Base-by-base conservation (phyloP, 2,113 vertebrate genomes). In the Pan paniscus region DNA sequence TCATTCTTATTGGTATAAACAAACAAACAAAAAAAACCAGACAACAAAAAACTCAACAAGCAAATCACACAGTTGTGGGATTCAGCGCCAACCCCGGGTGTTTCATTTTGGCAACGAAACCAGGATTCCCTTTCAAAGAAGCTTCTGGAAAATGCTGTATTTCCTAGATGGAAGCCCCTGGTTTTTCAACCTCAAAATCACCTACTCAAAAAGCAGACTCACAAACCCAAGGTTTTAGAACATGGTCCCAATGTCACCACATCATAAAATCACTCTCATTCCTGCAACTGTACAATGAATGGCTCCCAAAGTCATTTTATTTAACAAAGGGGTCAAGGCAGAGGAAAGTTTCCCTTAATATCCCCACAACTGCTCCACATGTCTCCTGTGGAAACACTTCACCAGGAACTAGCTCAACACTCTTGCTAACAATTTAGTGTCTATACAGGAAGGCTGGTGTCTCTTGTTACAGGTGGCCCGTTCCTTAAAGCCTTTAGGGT, bases 1-100 rank as follows among this genome's bases (percentile, higher is more conserved):
- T 64, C 27, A 64, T 64, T 64, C 61, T 14, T 64, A 64, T 30
- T 30, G 12, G 61, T 64, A 64, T 30, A 64, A 64, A 64, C 61
- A 64, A 64, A 64, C 27, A 30, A 55, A 55, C 52, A 20, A 20
- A 64, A 64, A 14, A 64, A 64, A 64, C 5, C 61, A 13, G 27
- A 30, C 27, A 64, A 64, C 61, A 64, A 14, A 64, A 64, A 83
- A 73, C 46, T 76, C 72, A 90, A 90, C 48, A 79, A 76, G 84
- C 48, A 90, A 87, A 55, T 48, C 20, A 79, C 64, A 68, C 43
- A 57, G 16, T 46, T 18, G 4, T 6, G 50, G 12, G 72, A 89
- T 17, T 35, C 5, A 8, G 40, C 8, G 2, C 38, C 0, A 30
- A 79, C 57, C 55, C 22, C 17, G 1, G 4, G 50, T 1, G 0